Base-by-base conservation (phyloP, 2,888 invertebrate genomes). In the Rapana venosa region DNA sequence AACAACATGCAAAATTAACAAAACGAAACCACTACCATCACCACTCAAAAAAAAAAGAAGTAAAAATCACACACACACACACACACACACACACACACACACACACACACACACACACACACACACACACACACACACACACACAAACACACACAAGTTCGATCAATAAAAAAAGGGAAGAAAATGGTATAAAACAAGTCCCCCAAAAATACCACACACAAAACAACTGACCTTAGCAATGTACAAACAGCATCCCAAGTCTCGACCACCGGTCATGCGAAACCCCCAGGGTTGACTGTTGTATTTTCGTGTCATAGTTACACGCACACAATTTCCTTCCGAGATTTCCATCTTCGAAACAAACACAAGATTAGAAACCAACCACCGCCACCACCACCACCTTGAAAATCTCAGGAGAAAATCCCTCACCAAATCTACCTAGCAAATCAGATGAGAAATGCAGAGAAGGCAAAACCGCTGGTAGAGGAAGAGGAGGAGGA, bases 231-330 rank as follows among this genome's bases (percentile, higher is more conserved):
- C 95, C 94, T 95, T 95, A 89, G 95, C 94, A 66, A 95, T 94
- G 90, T 92, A 94, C 22, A 95, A 90, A 47, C 92, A 93, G 56
- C 92, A 91, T 56, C 93, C 94, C 90, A 93, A 94, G 88, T 95
- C 95, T 81, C 91, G 87, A 15, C 95, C 95, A 36, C 95, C 95
- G 89, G 95, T 94, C 93, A 95, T 93, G 47, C 94, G 93, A 93
- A 95, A 95, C 88, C 95, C 95, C 95, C 95, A 95, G 36, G 94
- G 94, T 88, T 93, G 94, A 84, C 94, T 93, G n/a, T 94, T 94
- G 66, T 94, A 93, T 61, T 92, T 92, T 77, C 95, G 92, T 87
- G 94, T 91, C 87, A 95, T 91, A 47, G 92, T 91, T 74, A 95
- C 92, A 47, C 47, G 6, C 32, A 79, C 6, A 79, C 77, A 32